Base-by-base conservation (phyloP, 2,113 vertebrate species). In the Caranx melampygus region DNA sequence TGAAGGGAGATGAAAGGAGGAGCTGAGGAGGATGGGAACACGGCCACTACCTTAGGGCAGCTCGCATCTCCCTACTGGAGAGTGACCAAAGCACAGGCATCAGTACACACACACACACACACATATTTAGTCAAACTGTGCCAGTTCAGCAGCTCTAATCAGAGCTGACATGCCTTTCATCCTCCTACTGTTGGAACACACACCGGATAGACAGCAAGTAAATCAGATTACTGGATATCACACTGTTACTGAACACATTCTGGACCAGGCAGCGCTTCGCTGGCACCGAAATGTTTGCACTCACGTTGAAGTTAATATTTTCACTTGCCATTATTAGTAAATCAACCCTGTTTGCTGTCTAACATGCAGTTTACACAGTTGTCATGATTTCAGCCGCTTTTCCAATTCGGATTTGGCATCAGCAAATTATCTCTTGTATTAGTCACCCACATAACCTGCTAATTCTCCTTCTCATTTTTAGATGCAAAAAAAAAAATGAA, bases 151-250 rank as follows among this genome's bases (percentile, higher is more conserved):
- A 59, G 79, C 78, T 81, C 66, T 87, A 90, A 91, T 92, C 75
- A 75, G 35, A 49, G 69, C 75, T 64, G 82, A 90, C 86, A 83
- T 79, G 88, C 77, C 79, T 92, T 92, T 93, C 90, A 93, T 93
- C 88, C 86, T 91, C 88, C 88, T 82, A 86, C 88, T 79, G 85
- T 47, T 75, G 84, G 78, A 90, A 82, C 81, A 87, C 69, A 86
- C 61, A 55, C 45, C 8, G 6, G 61, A 75, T 42, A 89, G 74
- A 75, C 87, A 76, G 57, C 73, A 62, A 82, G 62, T 75, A 72
- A 87, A 92, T 87, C 75, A 78, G 88, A 92, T 89, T 83, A 83
- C 77, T 71, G 78, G 66, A 64, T 84, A 88, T 88, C 73, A 83
- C 54, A 83, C 64, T 81, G 81, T 13, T 84, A 67, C 57, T 47